Base-by-base conservation (phyloP, 2,888 invertebrate species). In the Leucophenga montana region DNA sequence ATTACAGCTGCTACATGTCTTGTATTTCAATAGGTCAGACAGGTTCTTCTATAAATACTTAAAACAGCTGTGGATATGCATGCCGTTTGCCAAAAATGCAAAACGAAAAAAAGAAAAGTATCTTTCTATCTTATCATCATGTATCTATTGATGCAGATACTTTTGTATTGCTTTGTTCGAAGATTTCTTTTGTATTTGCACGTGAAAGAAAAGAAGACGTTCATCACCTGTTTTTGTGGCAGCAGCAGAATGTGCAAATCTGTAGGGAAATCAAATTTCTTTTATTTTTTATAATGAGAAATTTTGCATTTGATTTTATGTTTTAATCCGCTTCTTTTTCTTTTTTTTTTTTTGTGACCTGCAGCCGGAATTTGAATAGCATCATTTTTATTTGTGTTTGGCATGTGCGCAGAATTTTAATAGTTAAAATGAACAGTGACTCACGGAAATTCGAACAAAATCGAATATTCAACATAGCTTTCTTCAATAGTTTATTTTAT, bases 221-320 rank as follows among this genome's bases (percentile, higher is more conserved):
- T 72, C 79, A 75, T 79, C 82, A 82, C 82, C 82, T 82, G 82
- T 82, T 80, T 74, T 68, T 74, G 71, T 16, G 67, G 67, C 69
- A 72, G 73, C 72, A 75, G 68, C 27, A 27, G 4, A 4, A 2
- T 3, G 27, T 71, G 44, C 68, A 66, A 67, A 66, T 27, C 46
- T 68, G 31, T 46, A 14, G 57, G 73, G 71, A 56, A 76, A 66
- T 70, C 69, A n/a, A 13, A 22, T 56, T 67, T 56, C 31, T 18
- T 53, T 66, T 20, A 44, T 72, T 65, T 64, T 69, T 67, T 71
- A 68, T 64, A 66, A 67, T 69, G 53, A 62, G 69, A 68, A 57
- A 54, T 66, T 62, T 64, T 27, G 27, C 27, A 27, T 27, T 27
- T 69, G 71, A 68, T 74, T 59, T 53, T 44, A 50, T 5, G 8